Base-by-base conservation (phyloP, 2,113 vertebrate species). In the Centropristis striata region DNA sequence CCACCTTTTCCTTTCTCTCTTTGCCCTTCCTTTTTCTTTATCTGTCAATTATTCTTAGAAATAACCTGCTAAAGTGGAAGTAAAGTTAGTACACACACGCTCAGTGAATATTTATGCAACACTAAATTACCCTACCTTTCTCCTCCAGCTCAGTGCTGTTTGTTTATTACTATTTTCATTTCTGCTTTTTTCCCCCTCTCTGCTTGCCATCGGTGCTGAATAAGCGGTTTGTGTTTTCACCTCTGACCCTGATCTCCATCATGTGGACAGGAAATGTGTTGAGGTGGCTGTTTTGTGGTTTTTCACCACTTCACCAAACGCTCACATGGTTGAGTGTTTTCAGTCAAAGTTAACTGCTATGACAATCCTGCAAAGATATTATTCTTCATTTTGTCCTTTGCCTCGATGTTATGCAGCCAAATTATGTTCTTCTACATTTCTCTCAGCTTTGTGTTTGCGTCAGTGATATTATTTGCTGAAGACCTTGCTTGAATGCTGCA, bases 181-280 rank as follows among this genome's bases (percentile, higher is more conserved):
- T 92, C 90, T 87, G 72, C 81, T 90, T 92, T 89, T 92, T 87
- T 70, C 13, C 4, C 13, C 4, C 6, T 12, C 15, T 4, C 7
- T 55, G 5, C 42, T 73, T 58, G 58, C 18, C 5, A 8, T 41
- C 6, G 67, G 61, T 81, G 86, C 88, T 86, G 86, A 75, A 72
- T 67, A 41, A 55, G 81, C 89, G 72, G 70, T 64, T 66, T 58
- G n/a, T 8, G 44, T 87, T 55, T 75, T 77, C 46, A 87, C 81
- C 83, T 80, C 76, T 86, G 50, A 88, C 81, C 63, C 55, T 8
- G 8, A 67, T 79, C 16, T 53, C 36, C 4, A 21, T 86, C 86
- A 86, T 87, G 80, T 90, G 89, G 86, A 61, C 20, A 87, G 84
- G 84, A 93, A 91, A 86, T 64, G 74, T 90, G 85, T 79, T 20